Evolutionary conservation across 1,140 invertebrate species (phyloP).

Genomic region (Arctopsyche grandis): DNA sequence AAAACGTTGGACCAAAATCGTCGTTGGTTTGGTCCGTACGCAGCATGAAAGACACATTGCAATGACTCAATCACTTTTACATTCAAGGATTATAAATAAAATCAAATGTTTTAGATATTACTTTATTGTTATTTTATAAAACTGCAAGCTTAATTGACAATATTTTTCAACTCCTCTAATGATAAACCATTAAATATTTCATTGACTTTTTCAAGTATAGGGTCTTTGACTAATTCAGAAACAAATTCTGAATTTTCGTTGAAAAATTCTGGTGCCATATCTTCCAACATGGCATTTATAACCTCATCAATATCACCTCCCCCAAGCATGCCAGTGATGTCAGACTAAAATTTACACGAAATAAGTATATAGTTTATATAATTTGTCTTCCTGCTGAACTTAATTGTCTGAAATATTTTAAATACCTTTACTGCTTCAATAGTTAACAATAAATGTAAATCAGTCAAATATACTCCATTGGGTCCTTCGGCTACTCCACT

Average conservation of each 20-base stretch:
- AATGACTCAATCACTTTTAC: too few relatives aligned
- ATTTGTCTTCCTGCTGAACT: too few relatives aligned
- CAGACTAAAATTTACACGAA: slow-evolving; percentile 52
- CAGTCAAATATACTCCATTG: slow-evolving; percentile 32
- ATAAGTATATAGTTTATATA: background rate
- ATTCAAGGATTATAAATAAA: too few relatives aligned
- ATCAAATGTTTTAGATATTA: too few relatives aligned
- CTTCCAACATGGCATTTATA: slow-evolving; percentile 59
- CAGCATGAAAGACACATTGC: too few relatives aligned
- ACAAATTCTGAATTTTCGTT: slow-evolving; percentile 51
- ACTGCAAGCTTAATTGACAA: background rate
- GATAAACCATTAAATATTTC: slow-evolving; percentile 34
- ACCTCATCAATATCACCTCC: slow-evolving; percentile 61
- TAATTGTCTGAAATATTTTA: background rate
- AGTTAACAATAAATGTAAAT: slow-evolving; percentile 29
- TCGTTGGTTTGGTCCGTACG: too few relatives aligned
- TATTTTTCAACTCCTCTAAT: slow-evolving; percentile 37
- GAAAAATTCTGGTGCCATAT: slow-evolving; percentile 59
- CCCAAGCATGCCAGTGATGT: slow-evolving; percentile 58
- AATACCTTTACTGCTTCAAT: slow-evolving; percentile 44
- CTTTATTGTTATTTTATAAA: too few relatives aligned
- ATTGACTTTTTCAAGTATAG: slow-evolving; percentile 26
- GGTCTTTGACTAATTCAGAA: slow-evolving; percentile 21
- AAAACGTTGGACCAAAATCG: too few relatives aligned
- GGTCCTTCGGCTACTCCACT: slow-evolving; percentile 16